Base-by-base conservation (phyloP, 2,888 invertebrate species). In the Rhingia campestris region DNA sequence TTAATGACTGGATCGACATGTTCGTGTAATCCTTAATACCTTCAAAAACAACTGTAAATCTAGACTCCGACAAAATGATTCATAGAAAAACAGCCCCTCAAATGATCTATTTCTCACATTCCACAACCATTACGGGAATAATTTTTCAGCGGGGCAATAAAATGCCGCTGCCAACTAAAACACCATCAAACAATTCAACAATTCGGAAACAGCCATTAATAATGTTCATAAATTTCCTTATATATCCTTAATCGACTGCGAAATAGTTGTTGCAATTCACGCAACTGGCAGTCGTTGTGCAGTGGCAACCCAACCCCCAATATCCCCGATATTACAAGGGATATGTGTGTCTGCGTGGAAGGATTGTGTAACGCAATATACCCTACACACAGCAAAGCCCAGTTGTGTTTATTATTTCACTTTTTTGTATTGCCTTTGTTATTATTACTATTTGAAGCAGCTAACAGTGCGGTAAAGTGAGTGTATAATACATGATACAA, bases 191-290 rank as follows among this genome's bases (percentile, higher is more conserved):
- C 77, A 73, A 77, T 72, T 77, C 61, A 77, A 82, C 72, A 73
- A 77, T 77, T 77, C 43, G 73, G 73, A 77, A 82, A 77, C 67
- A 77, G 14, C 73, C 77, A 82, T 82, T 82, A 82, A 73, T 82
- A 73, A 77, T 73, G 73, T 67, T 64, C 77, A 74, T 84, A 79
- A 79, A 74, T 74, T 69, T 70, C 54, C 58, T 41, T 74, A 54
- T 22, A 22, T 69, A 64, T 54, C 58, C 58, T 58, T 69, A 64
- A 79, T 69, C 69, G 79, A 79, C 79, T 69, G 67, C 51, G 49
- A 79, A 84, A 69, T 73, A 84, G 77, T 74, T 64, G 54, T 41
- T 74, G 69, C 69, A 77, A 61, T 73, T n/a, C 73, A 79, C 79
- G 63, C 79, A 64, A 70, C 59, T 51, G 51, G 59, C 53, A 63